Evolutionary conservation across 2,113 vertebrate species (phyloP).

Genomic region (Percina caprodes): DNA sequence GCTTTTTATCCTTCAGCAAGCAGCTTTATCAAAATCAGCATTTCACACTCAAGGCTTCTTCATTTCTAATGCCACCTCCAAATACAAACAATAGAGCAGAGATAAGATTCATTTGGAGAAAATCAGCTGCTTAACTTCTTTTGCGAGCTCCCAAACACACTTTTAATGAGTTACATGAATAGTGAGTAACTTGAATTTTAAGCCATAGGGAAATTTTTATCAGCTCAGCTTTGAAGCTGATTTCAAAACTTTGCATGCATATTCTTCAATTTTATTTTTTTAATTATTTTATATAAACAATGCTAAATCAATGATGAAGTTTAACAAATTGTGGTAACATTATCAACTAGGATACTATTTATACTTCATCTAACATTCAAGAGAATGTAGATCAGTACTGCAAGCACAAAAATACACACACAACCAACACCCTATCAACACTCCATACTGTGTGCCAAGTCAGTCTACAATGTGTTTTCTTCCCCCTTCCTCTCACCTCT

Average conservation of each 20-base stretch:
- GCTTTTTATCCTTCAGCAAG: slow-evolving; percentile 47
- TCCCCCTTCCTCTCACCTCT: slow-evolving; percentile 21
- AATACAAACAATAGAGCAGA: slow-evolving; percentile 59
- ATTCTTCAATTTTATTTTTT: background rate
- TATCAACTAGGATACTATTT: slow-evolving; percentile 9
- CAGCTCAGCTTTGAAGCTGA: slow-evolving; percentile 33
- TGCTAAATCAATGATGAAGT: background rate
- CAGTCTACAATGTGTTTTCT: background rate
- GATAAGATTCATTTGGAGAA: slow-evolving; percentile 58
- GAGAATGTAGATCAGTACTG: slow-evolving; percentile 24
- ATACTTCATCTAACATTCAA: background rate
- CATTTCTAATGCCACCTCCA: slow-evolving; percentile 46
- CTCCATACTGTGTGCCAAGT: background rate
- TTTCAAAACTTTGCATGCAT: slow-evolving; percentile 3
- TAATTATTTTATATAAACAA: background rate
- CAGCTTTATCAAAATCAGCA: slow-evolving; percentile 58
- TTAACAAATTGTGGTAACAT: background rate
- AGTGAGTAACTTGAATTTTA: slow-evolving; percentile 34
- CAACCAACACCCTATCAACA: background rate
- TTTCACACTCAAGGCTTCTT: slow-evolving; percentile 42
- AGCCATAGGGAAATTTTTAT: slow-evolving; percentile 31
- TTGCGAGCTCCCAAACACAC: slow-evolving; percentile 47
- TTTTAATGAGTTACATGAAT: slow-evolving; percentile 50
- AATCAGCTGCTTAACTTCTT: slow-evolving; percentile 48
- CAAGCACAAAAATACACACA: slow-evolving; percentile 4